Conservation (phyloP, 2,797 vertebrate genomes). For the Pangasius sanitwongsei region DNA sequence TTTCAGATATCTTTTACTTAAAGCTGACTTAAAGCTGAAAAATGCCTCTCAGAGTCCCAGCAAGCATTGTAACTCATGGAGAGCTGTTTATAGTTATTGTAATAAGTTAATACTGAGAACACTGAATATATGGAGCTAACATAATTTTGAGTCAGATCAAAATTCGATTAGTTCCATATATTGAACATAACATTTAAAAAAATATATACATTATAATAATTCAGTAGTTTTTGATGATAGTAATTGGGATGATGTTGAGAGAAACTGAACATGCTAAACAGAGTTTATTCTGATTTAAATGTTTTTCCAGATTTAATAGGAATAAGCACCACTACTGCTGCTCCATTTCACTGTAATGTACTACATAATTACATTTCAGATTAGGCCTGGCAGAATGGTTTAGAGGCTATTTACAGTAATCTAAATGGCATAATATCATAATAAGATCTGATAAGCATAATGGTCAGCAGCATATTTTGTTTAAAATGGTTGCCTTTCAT, state of each 20-base stretch:
- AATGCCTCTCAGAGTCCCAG: slow-evolving; percentile 5
- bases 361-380: slow-evolving; percentile 60
- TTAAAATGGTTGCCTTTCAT: slow-evolving; percentile 45
- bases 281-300: slow-evolving; percentile 35
- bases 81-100: background rate
- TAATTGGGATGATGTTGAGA: background rate
- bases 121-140: background rate
- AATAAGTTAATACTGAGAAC: background rate
- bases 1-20: slow-evolving; percentile 13
- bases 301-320: slow-evolving; percentile 48
- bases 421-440: slow-evolving; percentile 58
- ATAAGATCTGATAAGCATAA: slow-evolving; percentile 55
- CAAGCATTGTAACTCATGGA: slow-evolving; percentile 3
- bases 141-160: background rate
- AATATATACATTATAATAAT: background rate
- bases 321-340: slow-evolving; percentile 44
- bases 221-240: background rate
- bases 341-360: slow-evolving; percentile 55
- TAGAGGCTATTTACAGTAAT: slow-evolving; percentile 58
- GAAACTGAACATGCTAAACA: background rate
- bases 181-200: background rate
- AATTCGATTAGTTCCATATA: background rate
- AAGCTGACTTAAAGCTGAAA: slow-evolving; percentile 29
- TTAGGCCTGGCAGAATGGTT: slow-evolving; percentile 56
- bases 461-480: slow-evolving; percentile 46